Conservation (phyloP, 2,113 vertebrate genomes). For the Thamnophis sirtalis region DNA sequence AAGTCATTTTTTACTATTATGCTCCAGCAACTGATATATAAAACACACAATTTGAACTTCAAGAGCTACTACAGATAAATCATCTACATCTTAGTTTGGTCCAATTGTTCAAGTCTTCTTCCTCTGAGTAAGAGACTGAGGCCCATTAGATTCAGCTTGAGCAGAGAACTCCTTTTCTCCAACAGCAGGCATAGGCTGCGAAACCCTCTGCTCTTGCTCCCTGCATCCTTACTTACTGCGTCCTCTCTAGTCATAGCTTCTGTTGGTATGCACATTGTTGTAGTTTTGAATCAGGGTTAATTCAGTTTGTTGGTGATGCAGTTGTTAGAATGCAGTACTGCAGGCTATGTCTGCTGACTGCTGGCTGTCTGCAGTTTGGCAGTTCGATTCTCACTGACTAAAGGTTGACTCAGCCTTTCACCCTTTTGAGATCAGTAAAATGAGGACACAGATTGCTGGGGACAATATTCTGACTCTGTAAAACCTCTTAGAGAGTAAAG, state of each 20-base stretch:
- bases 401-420: too few species aligned
- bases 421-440: too few species aligned
- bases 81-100: background rate
- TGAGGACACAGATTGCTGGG: too few species aligned
- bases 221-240: background rate
- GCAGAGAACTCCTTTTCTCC: background rate
- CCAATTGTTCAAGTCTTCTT: background rate
- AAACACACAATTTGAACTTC: background rate
- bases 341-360: too few species aligned
- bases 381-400: too few species aligned
- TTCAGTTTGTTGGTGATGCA: background rate
- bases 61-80: background rate
- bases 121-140: background rate
- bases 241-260: background rate
- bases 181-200: background rate
- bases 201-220: background rate
- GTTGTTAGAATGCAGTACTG: too few species aligned
- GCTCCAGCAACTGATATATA: background rate
- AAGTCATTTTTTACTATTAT: background rate
- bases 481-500: too few species aligned
- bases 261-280: background rate
- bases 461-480: too few species aligned
- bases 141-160: background rate
- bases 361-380: too few species aligned
- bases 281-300: background rate